phyloP scores from a whole-genome alignment of 2,797 vertebrate genomes.

The Spinus pinus region DNA sequence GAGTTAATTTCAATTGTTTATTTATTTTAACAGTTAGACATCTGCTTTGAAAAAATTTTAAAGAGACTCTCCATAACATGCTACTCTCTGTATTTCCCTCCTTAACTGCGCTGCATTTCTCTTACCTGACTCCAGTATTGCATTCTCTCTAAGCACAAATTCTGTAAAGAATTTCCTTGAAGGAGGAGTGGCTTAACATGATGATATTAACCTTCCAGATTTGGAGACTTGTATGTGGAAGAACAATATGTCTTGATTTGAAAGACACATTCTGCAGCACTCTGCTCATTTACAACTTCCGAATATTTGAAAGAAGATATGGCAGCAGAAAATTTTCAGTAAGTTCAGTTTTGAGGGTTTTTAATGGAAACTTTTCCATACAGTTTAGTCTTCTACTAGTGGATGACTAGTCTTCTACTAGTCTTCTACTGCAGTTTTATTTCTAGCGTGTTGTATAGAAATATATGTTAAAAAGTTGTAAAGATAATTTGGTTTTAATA shows the following conservation, averaged over 20 bases:
- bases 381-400: neutral
- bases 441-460: neutral
- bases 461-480: neutral
- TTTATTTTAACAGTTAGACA: neutral
- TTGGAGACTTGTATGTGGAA: slow-evolving; percentile 88
- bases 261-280: slow-evolving; percentile 96
- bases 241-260: slow-evolving; percentile 90
- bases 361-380: neutral
- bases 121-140: neutral
- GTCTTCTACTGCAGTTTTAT: neutral
- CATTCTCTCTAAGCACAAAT: neutral
- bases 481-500: neutral
- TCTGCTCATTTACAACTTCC: slow-evolving; percentile 95
- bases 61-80: neutral
- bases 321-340: slow-evolving; percentile 95
- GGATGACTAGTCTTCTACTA: too few relatives aligned
- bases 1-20: neutral
- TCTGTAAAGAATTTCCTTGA: neutral
- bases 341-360: slow-evolving; percentile 64
- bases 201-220: slow-evolving; percentile 74
- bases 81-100: neutral
- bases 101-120: neutral
- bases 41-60: neutral
- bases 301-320: slow-evolving; percentile 95
- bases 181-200: neutral